Evolutionary conservation across 2,888 invertebrate genomes (phyloP), one percentile per base, ranked within the genome.

Genomic region (Lacanobia wlatinum): DNA sequence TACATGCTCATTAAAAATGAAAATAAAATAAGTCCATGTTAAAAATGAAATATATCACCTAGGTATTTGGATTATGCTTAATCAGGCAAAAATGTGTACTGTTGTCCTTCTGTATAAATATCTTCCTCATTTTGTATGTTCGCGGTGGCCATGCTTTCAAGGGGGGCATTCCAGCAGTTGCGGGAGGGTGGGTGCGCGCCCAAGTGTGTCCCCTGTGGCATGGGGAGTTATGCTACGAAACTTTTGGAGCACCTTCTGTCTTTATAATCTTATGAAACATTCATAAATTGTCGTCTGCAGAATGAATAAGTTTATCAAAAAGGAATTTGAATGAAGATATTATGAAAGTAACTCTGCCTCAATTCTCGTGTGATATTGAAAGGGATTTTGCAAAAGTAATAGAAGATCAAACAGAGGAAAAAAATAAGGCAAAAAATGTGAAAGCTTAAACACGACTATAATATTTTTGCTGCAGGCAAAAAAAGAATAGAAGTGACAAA

Each of bases 161-260:
- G 68, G 73, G 83, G 80, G 83, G 88, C 87, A 91, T 92, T 92
- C 90, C 91, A 67, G 71, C 79, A 87, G 80, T 84, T 52, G 83
- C 78, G 67, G 69, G 86, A 90, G 95, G 95, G 95, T 95, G 95
- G 95, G 95, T 95, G 95, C 85, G 90, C 94, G 87, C 43, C 89
- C 88, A 83, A 93, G 90, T 94, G 94, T 95, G 88, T 92, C 95
- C 89, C 87, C 84, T 80, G 83, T 61, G 73, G 65, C 70, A 67
- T 59, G 64, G 68, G 74, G 80, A 58, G 67, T 21, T 59, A 61
- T 59, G 61, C 67, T 58, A 56, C 67, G 38, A 58, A 67, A 67
- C 46, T 63, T 77, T 77, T 53, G 21, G 21, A 72, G 83, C 53
- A 40, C 59, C 38, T 21, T 23, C 65, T 56, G 66, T 64, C 82